phyloP scores from a whole-genome alignment of 2,113 vertebrate genomes.

The Gobiocypris rarus region DNA sequence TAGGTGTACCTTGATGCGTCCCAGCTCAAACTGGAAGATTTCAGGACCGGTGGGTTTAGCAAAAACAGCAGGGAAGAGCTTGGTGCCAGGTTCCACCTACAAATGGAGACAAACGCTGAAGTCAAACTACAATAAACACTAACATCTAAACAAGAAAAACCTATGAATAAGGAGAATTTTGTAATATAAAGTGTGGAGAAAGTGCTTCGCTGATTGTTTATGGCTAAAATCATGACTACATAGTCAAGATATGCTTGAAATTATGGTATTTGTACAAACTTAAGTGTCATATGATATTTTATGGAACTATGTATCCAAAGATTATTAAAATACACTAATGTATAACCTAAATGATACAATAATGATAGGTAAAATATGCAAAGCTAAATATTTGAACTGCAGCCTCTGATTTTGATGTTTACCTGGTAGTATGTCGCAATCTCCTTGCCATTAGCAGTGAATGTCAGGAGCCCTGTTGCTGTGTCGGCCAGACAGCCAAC shows the following conservation, averaged over 20 bases:
- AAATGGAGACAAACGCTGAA: not conserved
- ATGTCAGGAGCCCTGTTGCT: slow-evolving; percentile 87
- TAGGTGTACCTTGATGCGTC: slow-evolving; percentile 85
- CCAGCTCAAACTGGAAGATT: slow-evolving; percentile 94
- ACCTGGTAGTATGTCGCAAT: slow-evolving; percentile 90
- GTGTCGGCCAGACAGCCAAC: slow-evolving; percentile 92
- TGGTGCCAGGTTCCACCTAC: slow-evolving; percentile 92
- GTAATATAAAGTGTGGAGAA: not conserved
- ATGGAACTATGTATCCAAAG: not conserved
- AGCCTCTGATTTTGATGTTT: not conserved
- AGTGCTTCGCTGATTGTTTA: not conserved
- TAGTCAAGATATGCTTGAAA: not conserved
- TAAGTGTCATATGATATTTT: not conserved
- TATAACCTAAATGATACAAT: not conserved
- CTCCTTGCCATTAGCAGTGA: slow-evolving; percentile 91
- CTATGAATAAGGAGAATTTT: not conserved
- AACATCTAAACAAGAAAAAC: not conserved
- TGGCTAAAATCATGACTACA: not conserved
- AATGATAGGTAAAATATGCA: not conserved
- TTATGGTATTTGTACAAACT: not conserved
- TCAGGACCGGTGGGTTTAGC: slow-evolving; percentile 89
- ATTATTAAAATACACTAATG: not conserved
- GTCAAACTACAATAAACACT: not conserved
- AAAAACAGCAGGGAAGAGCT: slow-evolving; percentile 94
- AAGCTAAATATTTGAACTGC: not conserved